phyloP scores from a whole-genome alignment of 2,888 invertebrate genomes.

The Machimus atricapillus region DNA sequence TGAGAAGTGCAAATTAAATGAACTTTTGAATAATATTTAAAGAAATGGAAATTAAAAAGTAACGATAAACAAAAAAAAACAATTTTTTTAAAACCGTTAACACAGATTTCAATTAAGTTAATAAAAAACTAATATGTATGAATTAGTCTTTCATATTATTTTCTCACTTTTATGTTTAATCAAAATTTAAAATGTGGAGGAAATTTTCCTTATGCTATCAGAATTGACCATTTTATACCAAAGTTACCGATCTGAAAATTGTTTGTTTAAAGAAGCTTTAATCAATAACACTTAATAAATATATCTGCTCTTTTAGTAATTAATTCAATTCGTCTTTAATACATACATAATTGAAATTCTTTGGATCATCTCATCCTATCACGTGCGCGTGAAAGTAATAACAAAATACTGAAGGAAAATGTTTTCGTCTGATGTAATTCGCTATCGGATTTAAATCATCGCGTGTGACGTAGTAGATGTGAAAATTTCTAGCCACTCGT shows the following conservation, averaged over 20 bases:
- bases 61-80: too few relatives aligned
- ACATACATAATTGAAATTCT: neutral
- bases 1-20: neutral
- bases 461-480: neutral
- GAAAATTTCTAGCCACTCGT: neutral
- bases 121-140: too few relatives aligned
- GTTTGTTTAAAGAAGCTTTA: neutral
- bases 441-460: neutral
- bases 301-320: neutral
- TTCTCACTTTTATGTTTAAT: too few relatives aligned
- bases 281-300: neutral
- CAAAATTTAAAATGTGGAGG: too few relatives aligned
- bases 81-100: too few relatives aligned
- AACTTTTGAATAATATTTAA: too few relatives aligned
- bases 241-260: neutral
- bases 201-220: neutral
- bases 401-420: neutral
- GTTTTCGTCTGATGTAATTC: neutral
- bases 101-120: too few relatives aligned
- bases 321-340: neutral
- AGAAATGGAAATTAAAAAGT: too few relatives aligned
- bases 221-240: neutral
- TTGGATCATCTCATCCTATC: neutral
- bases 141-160: neutral
- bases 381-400: conserved; percentile 4